phyloP scores from a whole-genome alignment of 2,113 vertebrate species.

The Myanophis thanlyinensis region DNA sequence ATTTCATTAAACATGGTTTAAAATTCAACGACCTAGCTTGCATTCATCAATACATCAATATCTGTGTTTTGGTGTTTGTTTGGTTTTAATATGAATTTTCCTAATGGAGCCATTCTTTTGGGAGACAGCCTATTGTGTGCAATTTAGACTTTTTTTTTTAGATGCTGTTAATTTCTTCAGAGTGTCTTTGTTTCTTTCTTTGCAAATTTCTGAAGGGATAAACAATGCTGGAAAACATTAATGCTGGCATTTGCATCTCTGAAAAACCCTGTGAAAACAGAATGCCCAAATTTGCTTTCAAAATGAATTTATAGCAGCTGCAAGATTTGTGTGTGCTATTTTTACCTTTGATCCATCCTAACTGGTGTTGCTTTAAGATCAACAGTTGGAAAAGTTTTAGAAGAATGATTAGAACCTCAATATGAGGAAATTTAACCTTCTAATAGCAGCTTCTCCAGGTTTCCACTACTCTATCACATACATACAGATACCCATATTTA shows the following conservation, averaged over 20 bases:
- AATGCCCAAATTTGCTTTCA: background rate
- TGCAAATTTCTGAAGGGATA: background rate
- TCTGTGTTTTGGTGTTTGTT: background rate
- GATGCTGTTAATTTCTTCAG: background rate
- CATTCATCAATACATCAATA: background rate
- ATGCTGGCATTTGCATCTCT: background rate
- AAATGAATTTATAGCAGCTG: background rate
- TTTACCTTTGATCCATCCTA: background rate
- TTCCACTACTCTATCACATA: background rate
- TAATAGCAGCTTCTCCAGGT: background rate
- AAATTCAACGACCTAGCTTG: background rate
- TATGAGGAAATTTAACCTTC: background rate
- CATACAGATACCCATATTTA: background rate
- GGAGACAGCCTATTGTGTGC: background rate
- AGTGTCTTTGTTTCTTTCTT: background rate
- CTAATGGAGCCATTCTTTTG: background rate
- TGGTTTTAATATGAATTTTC: background rate
- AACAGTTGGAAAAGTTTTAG: background rate
- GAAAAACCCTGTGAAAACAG: background rate
- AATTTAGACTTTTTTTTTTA: background rate
- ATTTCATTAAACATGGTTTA: background rate
- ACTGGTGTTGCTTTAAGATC: background rate
- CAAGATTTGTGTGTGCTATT: background rate
- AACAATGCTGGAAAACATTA: background rate
- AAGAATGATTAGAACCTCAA: background rate